Conservation (phyloP, 35 echinoderm and acorn worm genomes). For the Heliocidaris tuberculata region DNA sequence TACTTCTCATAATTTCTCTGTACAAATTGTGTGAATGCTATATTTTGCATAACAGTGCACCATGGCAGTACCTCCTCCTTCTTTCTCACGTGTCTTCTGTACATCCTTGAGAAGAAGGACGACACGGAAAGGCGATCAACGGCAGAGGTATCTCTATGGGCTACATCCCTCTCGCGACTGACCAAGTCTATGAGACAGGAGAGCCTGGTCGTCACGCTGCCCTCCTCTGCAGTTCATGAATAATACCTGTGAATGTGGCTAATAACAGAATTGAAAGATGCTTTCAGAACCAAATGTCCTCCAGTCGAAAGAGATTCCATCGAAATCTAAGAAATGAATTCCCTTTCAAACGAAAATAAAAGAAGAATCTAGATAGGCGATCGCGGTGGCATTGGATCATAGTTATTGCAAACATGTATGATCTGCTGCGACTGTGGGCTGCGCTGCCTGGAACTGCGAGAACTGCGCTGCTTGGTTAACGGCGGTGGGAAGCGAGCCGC, state of each 20-base stretch:
- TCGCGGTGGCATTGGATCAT: slow-evolving; percentile 13
- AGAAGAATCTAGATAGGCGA: slow-evolving; percentile 16
- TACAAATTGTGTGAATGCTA: slow-evolving; percentile 9
- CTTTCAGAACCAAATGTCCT: slow-evolving; percentile 16
- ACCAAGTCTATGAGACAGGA: neutral
- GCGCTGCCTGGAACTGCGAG: slow-evolving; percentile 43
- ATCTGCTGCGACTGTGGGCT: slow-evolving; percentile 37
- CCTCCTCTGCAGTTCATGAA: neutral
- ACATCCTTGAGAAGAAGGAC: neutral
- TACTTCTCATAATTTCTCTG: slow-evolving; percentile 12
- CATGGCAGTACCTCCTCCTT: neutral
- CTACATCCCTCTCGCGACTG: neutral
- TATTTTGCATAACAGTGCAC: neutral
- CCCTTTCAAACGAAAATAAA: neutral
- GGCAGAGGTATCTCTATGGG: neutral
- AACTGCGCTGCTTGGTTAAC: slow-evolving; percentile 31
- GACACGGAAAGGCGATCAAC: neutral
- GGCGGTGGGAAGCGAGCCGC: neutral
- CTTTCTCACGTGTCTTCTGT: neutral
- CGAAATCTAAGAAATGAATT: neutral
- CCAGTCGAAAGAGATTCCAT: slow-evolving; percentile 8
- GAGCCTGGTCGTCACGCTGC: neutral
- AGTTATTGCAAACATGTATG: slow-evolving; percentile 52
- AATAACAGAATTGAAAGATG: slow-evolving; percentile 12
- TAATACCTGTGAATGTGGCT: neutral